Conservation (phyloP, 2,888 invertebrate species). For the Matsumyia berberina region DNA sequence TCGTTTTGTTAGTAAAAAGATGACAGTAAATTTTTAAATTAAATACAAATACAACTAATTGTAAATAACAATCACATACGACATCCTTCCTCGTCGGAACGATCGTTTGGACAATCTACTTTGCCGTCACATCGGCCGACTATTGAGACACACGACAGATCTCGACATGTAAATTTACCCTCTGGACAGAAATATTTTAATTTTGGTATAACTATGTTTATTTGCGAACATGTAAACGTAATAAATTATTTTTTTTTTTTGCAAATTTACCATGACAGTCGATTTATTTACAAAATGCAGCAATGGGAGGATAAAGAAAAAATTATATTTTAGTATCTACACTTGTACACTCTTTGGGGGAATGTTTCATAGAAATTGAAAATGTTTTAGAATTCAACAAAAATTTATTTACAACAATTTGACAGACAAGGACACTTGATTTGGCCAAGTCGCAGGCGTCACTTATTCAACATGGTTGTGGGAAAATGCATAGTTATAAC, state of each 20-base stretch:
- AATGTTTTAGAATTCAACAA: no score
- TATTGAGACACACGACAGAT: constrained; percentile 90
- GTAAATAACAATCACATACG: constrained; percentile 85
- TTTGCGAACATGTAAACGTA: neutral
- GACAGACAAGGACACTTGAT: no score
- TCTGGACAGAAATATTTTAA: constrained; percentile 83
- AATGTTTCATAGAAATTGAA: constrained; percentile 17
- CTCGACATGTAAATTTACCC: constrained; percentile 89
- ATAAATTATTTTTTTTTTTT: neutral
- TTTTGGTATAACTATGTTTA: constrained; percentile 81
- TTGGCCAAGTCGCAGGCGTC: no score
- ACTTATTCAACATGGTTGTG: no score
- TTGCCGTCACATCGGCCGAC: constrained; percentile 89
- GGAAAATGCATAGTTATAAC: no score
- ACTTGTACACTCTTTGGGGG: neutral
- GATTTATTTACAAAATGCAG: constrained; percentile 60
- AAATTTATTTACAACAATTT: no score
- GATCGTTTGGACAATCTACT: constrained; percentile 89
- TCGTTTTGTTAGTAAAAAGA: constrained; percentile 61
- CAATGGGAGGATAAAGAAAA: constrained; percentile 14
- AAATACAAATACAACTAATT: constrained; percentile 31
- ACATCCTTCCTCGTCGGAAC: constrained; percentile 87
- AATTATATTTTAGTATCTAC: constrained; percentile 17
- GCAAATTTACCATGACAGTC: constrained; percentile 46
- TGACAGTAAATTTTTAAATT: constrained; percentile 31